A percentile compares a stretch with the other conserved stretches of the same genome.
phyloP scores from a whole-genome alignment of 1,140 invertebrate species.

The Philaenus spumarius region DNA sequence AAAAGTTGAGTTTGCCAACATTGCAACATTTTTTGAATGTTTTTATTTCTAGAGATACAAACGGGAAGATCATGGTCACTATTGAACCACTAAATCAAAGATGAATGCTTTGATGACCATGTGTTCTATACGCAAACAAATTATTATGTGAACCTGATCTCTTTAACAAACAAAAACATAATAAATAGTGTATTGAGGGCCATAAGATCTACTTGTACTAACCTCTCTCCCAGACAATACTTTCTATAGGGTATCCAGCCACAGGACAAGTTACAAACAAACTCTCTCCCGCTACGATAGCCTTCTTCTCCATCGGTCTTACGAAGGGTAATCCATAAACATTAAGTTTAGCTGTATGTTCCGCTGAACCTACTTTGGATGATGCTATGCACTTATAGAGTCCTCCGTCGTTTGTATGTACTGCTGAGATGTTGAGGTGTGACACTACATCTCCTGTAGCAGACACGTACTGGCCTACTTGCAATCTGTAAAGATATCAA shows the following conservation, averaged over 20 bases:
- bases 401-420: slow-evolving; percentile 89
- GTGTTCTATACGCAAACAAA: no score
- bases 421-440: slow-evolving; percentile 86
- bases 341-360: slow-evolving; percentile 81
- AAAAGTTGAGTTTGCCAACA: no score
- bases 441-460: slow-evolving; percentile 89
- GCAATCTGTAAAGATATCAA: slow-evolving; percentile 51
- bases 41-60: no score
- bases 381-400: slow-evolving; percentile 86
- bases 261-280: slow-evolving; percentile 86
- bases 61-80: no score
- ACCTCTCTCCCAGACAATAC: slow-evolving; percentile 88
- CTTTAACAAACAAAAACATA: no score
- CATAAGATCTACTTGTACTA: no score
- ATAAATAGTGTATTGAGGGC: no score
- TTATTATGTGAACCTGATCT: no score
- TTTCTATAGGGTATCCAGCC: slow-evolving; percentile 89
- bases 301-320: slow-evolving; percentile 87
- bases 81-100: background rate
- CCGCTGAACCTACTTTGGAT: slow-evolving; percentile 84
- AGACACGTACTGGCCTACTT: slow-evolving; percentile 82
- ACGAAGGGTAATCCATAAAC: slow-evolving; percentile 88
- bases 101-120: no score
- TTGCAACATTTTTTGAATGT: no score
- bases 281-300: slow-evolving; percentile 87